phyloP scores from a whole-genome alignment of 1,140 invertebrate species.

The Stegodyphus dumicola region DNA sequence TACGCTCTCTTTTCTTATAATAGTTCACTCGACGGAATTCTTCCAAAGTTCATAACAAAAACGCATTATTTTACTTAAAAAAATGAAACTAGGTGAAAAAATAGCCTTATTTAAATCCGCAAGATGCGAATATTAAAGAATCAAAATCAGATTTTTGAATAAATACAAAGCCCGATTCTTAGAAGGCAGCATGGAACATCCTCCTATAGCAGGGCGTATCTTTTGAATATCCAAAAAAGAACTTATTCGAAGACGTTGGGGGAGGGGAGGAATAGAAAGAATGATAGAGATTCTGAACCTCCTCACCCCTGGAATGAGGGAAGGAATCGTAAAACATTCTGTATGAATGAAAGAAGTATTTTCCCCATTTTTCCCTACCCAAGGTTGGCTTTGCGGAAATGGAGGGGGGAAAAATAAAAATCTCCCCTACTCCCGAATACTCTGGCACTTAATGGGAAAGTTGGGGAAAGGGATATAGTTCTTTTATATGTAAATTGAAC shows the following conservation, averaged over 20 bases:
- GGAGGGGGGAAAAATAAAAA: not conserved
- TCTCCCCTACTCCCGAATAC: not conserved
- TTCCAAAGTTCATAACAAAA: too few species aligned
- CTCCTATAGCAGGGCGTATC: not conserved
- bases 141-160: too few species aligned
- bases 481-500: constrained; percentile 59
- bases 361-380: not conserved
- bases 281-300: not conserved
- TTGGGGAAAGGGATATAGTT: constrained; percentile 40
- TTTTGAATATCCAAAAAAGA: constrained; percentile 22
- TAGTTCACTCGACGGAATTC: too few species aligned
- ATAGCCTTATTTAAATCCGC: too few species aligned
- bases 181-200: too few species aligned
- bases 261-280: not conserved
- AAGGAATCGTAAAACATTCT: constrained; percentile 21
- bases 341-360: constrained; percentile 24
- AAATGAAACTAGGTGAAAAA: too few species aligned
- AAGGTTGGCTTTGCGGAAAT: constrained; percentile 27
- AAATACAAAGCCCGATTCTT: too few species aligned
- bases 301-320: not conserved
- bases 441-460: constrained; percentile 7
- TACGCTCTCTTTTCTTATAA: too few species aligned
- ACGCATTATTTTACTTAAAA: too few species aligned
- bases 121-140: too few species aligned
- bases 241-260: constrained; percentile 25